These are phyloP conservation scores for Tetragnatha versicolor DNA, from an alignment of 1,140 invertebrate species.

Conservation along the genomic window DNA sequence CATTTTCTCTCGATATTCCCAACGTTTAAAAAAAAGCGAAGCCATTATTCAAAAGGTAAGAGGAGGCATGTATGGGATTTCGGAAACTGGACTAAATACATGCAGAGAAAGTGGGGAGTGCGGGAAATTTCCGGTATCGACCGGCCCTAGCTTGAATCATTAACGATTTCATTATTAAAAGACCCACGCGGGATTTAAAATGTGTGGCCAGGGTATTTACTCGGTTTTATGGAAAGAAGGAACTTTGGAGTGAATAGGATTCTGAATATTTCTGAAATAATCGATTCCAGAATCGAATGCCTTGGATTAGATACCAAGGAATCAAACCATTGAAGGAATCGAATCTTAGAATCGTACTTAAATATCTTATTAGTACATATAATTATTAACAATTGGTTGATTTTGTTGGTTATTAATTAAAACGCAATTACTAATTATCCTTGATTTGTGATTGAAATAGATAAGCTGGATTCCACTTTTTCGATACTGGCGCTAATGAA, in stretches of 20 bases:
- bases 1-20: neutral
- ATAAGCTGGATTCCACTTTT: no score
- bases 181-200: slow-evolving; percentile 4
- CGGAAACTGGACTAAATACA: neutral
- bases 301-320: no score
- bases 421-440: no score
- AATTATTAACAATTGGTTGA: no score
- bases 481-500: no score
- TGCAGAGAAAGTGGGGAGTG: no score
- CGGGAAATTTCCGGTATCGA: neutral
- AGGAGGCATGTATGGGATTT: neutral
- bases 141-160: neutral
- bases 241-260: neutral
- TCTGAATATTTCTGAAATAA: neutral
- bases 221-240: neutral
- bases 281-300: no score
- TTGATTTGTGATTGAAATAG: no score
- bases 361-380: no score
- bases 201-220: neutral
- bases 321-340: no score
- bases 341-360: no score
- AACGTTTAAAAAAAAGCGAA: slow-evolving; percentile 18
- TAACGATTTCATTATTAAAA: slow-evolving; percentile 25
- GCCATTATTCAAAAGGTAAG: slow-evolving; percentile 32
- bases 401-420: no score